These are phyloP conservation scores for Myotis myotis DNA, from an alignment of 2,797 vertebrate genomes.

Conservation along the genomic window DNA sequence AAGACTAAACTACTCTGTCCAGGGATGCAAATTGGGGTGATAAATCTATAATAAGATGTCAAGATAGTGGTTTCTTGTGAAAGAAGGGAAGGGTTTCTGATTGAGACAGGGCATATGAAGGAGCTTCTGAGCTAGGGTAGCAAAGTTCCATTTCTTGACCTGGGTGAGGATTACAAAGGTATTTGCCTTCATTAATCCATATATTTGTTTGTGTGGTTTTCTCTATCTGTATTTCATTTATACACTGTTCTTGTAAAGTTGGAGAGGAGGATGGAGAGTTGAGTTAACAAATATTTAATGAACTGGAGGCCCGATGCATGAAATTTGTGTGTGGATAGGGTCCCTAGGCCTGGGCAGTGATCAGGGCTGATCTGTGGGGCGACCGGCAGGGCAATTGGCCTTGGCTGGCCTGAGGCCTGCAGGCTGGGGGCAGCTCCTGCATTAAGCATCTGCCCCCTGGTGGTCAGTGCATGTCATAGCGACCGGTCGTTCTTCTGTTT, in stretches of 20 bases:
- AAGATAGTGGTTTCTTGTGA: neutral
- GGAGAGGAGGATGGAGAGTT: neutral
- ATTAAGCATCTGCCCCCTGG: too few species aligned
- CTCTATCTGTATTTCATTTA: neutral
- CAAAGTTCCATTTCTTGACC: neutral
- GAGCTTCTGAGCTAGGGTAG: neutral
- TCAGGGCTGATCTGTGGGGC: too few species aligned
- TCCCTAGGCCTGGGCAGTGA: too few species aligned
- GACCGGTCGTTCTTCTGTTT: too few species aligned
- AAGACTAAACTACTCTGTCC: neutral
- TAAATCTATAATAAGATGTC: neutral
- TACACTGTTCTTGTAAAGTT: neutral
- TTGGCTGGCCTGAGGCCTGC: too few species aligned
- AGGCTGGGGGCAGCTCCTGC: too few species aligned
- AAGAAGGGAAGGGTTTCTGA: neutral
- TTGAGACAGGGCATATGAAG: neutral
- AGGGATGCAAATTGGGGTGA: neutral
- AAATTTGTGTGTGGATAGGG: too few species aligned
- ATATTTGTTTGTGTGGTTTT: neutral
- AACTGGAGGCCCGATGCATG: too few species aligned
- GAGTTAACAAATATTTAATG: neutral
- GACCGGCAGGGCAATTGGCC: too few species aligned
- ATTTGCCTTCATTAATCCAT: neutral
- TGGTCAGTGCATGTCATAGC: too few species aligned
- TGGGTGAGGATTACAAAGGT: neutral